Percentiles rank a stretch among this genome's conserved stretches.
These are phyloP conservation scores for Chaitophorus viminalis DNA, from an alignment of 2,888 invertebrate species.

Conservation along the genomic window DNA sequence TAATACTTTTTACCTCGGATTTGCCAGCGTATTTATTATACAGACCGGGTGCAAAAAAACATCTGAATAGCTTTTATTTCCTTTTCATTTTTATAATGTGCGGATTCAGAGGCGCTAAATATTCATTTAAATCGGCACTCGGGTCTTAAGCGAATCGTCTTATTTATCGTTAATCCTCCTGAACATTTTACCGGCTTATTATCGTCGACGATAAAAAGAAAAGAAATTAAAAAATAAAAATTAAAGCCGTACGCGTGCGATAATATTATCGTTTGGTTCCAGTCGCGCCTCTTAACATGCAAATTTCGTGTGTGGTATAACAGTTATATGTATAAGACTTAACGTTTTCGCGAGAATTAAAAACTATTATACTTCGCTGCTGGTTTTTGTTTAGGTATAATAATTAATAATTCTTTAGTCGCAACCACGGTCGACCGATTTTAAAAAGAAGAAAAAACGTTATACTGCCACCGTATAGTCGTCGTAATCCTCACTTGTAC, in stretches of 20 bases:
- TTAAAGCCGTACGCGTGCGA: background rate
- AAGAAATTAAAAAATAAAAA: background rate
- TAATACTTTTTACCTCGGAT: too few species aligned
- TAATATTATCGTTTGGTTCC: slow-evolving; percentile 8
- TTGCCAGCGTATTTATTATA: background rate
- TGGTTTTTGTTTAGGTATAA: background rate
- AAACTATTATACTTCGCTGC: background rate
- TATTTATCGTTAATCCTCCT: background rate
- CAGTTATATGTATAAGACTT: background rate
- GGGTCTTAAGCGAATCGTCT: slow-evolving; percentile 5
- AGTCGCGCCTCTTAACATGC: background rate
- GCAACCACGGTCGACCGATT: too few species aligned
- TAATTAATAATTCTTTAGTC: too few species aligned
- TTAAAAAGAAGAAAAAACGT: too few species aligned
- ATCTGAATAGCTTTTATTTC: background rate
- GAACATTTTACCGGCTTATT: slow-evolving; percentile 20
- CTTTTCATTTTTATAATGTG: background rate
- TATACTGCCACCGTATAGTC: too few species aligned
- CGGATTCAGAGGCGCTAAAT: background rate
- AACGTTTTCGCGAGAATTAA: background rate
- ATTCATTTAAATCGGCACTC: background rate
- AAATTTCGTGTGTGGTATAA: background rate
- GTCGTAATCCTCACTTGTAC: too few species aligned
- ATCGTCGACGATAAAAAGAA: background rate
- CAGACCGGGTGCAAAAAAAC: background rate